Percentiles rank a stretch among this genome's conserved stretches.
phyloP scores from a whole-genome alignment of 2,888 invertebrate genomes.

The Endomychus coccineus region DNA sequence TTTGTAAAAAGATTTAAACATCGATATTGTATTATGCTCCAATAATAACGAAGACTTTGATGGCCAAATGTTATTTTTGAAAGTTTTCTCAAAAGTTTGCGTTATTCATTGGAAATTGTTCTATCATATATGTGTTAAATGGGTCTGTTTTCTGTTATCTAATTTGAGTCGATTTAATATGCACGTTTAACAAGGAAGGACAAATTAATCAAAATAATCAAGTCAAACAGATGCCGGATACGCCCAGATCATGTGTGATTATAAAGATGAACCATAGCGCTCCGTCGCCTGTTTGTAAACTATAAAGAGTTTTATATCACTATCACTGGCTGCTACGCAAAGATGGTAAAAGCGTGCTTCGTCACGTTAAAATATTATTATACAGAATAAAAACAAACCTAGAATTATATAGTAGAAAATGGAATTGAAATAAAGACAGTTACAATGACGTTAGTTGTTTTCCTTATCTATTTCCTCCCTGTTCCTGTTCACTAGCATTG shows the following conservation, averaged over 20 bases:
- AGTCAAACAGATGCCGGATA: conserved; percentile 11
- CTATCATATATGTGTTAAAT: too few species aligned
- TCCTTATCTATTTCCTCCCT: too few species aligned
- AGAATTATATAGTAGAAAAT: conserved; percentile 41
- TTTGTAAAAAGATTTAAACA: conserved; percentile 13
- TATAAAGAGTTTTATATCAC: conserved; percentile 38
- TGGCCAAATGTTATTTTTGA: conserved; percentile 22
- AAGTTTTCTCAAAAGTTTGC: conserved; percentile 14
- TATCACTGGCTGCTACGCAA: conserved; percentile 41
- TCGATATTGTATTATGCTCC: conserved; percentile 16
- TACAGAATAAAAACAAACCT: conserved; percentile 32
- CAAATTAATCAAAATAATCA: conserved; percentile 9
- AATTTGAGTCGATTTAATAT: not conserved
- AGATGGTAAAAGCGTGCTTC: conserved; percentile 33
- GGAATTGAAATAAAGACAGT: conserved; percentile 44
- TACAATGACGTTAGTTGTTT: conserved; percentile 31
- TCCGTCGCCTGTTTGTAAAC: conserved; percentile 12
- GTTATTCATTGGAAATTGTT: too few species aligned
- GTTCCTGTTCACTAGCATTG: too few species aligned
- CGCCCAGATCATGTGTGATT: conserved; percentile 12
- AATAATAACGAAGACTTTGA: conserved; percentile 16
- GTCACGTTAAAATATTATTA: conserved; percentile 32
- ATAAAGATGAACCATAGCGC: conserved; percentile 12
- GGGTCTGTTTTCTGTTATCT: not conserved
- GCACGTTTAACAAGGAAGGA: conserved; percentile 13